Conservation (phyloP, 2,797 vertebrate species). For the Menidia menidia region DNA sequence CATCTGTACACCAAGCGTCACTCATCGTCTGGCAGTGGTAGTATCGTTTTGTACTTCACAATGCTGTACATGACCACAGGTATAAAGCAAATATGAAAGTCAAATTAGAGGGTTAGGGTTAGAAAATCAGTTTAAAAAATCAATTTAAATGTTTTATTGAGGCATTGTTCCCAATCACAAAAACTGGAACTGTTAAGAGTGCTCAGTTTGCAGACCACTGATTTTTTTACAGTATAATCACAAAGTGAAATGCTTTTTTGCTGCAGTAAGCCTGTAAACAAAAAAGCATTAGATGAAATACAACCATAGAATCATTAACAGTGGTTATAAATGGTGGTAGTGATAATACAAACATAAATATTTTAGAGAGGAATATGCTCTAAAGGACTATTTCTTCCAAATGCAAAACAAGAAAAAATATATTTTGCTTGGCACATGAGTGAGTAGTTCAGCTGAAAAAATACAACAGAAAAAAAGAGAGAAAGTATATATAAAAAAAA, state of each 20-base stretch:
- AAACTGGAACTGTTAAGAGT: slow-evolving; percentile 66
- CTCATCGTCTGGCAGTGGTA: neutral
- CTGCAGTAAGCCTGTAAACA: slow-evolving; percentile 72
- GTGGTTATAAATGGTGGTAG: slow-evolving; percentile 78
- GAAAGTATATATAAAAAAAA: neutral
- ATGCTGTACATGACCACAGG: neutral
- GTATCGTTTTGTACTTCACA: rapidly evolving
- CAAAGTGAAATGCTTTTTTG: slow-evolving; percentile 60
- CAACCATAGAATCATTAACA: slow-evolving; percentile 66
- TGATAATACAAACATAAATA: slow-evolving; percentile 58
- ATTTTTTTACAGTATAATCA: slow-evolving; percentile 72
- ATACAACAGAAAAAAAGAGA: slow-evolving; percentile 36
- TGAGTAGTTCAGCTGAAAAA: slow-evolving; percentile 52
- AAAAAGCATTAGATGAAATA: slow-evolving; percentile 62
- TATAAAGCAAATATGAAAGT: neutral
- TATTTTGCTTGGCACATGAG: slow-evolving; percentile 59
- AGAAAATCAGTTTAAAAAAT: neutral
- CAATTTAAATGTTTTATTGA: slow-evolving; percentile 69
- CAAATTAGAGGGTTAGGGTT: neutral
- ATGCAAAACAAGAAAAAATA: slow-evolving; percentile 31
- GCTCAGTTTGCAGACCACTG: slow-evolving; percentile 62
- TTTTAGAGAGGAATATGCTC: slow-evolving; percentile 15
- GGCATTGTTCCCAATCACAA: slow-evolving; percentile 67
- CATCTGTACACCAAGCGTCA: neutral
- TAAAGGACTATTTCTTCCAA: neutral